Conservation (phyloP, 2,113 vertebrate species). For the Garra rufa region DNA sequence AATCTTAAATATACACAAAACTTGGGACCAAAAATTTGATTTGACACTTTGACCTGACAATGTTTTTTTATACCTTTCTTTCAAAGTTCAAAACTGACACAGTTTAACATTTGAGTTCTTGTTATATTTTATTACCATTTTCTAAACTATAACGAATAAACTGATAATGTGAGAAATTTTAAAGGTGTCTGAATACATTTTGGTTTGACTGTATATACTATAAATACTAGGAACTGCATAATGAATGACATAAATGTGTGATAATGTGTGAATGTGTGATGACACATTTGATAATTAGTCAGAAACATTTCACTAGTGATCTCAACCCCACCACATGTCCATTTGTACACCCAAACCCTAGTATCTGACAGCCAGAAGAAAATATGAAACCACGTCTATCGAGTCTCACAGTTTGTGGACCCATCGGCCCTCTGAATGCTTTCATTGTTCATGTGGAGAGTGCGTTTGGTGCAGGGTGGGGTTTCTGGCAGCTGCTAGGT, state of each 20-base stretch:
- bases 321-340: not conserved
- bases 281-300: not conserved
- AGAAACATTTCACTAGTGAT: not conserved
- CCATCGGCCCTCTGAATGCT: constrained; percentile 51
- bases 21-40: too few species aligned
- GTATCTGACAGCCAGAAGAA: not conserved
- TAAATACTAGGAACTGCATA: not conserved
- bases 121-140: too few species aligned
- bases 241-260: not conserved
- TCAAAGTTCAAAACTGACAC: too few species aligned
- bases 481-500: constrained; percentile 53
- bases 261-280: too few species aligned
- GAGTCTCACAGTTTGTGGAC: constrained; percentile 13
- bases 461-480: constrained; percentile 11
- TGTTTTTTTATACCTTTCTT: too few species aligned
- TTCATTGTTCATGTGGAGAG: constrained; percentile 51
- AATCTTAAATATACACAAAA: too few species aligned
- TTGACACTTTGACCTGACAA: too few species aligned
- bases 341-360: not conserved
- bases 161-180: too few species aligned
- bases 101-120: too few species aligned
- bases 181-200: too few species aligned
- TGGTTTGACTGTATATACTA: too few species aligned
- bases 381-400: not conserved
- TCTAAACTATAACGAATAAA: too few species aligned